These are phyloP conservation scores for Tachysurus vachellii DNA, from an alignment of 2,113 vertebrate genomes.

Conservation along the genomic window DNA sequence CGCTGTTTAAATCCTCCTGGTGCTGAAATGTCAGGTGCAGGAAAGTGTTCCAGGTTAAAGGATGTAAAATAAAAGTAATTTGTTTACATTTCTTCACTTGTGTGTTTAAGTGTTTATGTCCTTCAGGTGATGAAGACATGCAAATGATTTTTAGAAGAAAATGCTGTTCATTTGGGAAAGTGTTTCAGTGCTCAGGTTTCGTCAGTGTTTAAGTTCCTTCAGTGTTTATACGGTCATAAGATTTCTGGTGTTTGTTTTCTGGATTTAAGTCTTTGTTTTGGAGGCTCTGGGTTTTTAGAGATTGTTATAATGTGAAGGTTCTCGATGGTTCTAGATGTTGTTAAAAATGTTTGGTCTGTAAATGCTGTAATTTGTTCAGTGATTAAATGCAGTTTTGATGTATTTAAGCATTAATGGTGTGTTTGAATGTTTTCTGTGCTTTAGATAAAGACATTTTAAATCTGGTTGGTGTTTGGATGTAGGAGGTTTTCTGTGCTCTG, in stretches of 20 bases:
- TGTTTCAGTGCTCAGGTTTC: background rate
- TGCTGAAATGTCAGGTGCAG: background rate
- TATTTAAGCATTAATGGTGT: background rate
- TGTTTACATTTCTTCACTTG: background rate
- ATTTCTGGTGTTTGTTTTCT: background rate
- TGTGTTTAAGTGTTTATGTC: background rate
- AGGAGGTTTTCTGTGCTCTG: background rate
- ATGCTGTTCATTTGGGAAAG: background rate
- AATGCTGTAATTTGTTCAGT: background rate
- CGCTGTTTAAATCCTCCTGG: background rate
- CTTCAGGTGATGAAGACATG: background rate
- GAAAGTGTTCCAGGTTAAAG: background rate
- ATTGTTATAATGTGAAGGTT: background rate
- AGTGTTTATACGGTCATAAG: background rate
- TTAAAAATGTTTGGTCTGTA: background rate
- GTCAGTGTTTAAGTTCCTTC: background rate
- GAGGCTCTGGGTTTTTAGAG: background rate
- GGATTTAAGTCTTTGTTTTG: background rate
- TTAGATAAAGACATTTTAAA: background rate
- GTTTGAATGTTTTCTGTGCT: background rate
- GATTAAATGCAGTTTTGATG: background rate
- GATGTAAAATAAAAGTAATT: background rate
- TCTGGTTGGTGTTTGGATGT: background rate
- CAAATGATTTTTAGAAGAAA: background rate
- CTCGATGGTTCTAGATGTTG: too few species aligned